These are phyloP conservation scores for Channallabes apus DNA, from an alignment of 2,797 vertebrate genomes.

Conservation along the genomic window DNA sequence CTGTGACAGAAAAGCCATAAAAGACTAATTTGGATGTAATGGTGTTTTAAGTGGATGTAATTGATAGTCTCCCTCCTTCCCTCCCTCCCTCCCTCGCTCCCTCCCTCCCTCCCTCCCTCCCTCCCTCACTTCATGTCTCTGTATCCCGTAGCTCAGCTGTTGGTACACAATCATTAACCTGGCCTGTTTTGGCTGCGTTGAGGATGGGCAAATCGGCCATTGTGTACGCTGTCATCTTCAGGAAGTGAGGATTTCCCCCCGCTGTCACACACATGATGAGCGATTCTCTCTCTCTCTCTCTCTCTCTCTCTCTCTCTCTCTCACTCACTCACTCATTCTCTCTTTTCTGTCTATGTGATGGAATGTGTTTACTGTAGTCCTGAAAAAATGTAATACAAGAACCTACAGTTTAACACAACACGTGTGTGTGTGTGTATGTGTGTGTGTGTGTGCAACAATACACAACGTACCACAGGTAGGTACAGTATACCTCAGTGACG, in stretches of 20 bases:
- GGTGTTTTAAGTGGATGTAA: slow-evolving; percentile 69
- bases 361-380: slow-evolving; percentile 22
- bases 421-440: background rate
- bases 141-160: slow-evolving; percentile 56
- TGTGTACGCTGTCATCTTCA: slow-evolving; percentile 79
- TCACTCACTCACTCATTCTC: slow-evolving; percentile 6
- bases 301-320: slow-evolving; percentile 35
- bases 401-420: background rate
- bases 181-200: slow-evolving; percentile 69
- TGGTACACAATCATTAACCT: slow-evolving; percentile 81
- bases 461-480: no score
- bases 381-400: background rate
- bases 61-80: slow-evolving; percentile 58
- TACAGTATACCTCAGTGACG: background rate
- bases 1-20: slow-evolving; percentile 19
- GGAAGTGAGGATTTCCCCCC: slow-evolving; percentile 80
- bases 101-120: slow-evolving; percentile 39
- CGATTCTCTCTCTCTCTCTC: slow-evolving; percentile 50
- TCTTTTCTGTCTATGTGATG: slow-evolving; percentile 15
- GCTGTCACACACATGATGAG: slow-evolving; percentile 72
- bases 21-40: slow-evolving; percentile 70
- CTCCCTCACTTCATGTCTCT: slow-evolving; percentile 23
- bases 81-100: slow-evolving; percentile 20
- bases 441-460: background rate
- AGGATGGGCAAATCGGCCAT: slow-evolving; percentile 73